A percentile compares a stretch with the other conserved stretches of the same genome.
These are phyloP conservation scores for Ridgeia piscesae DNA, from an alignment of 1,140 invertebrate genomes.

Conservation along the genomic window DNA sequence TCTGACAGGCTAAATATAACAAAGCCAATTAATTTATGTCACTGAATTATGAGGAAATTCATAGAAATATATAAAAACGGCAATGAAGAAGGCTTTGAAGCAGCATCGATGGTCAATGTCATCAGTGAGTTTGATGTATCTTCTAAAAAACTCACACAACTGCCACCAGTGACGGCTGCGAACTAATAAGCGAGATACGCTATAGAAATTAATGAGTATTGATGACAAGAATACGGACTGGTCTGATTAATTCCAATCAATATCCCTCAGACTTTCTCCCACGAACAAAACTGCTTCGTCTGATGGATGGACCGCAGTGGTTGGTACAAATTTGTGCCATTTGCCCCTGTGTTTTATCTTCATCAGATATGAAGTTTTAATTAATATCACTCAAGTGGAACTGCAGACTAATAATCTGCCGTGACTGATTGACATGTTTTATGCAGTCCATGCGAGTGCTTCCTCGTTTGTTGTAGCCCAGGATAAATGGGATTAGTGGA, in stretches of 20 bases:
- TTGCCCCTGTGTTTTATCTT: background rate
- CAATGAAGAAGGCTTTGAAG: background rate
- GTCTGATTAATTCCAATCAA: background rate
- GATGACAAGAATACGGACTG: background rate
- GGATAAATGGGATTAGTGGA: background rate
- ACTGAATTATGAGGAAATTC: background rate
- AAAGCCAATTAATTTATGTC: background rate
- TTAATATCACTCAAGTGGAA: background rate
- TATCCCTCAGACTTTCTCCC: background rate
- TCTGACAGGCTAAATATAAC: background rate
- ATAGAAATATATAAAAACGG: background rate
- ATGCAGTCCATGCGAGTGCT: background rate
- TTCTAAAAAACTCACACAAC: background rate
- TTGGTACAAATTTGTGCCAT: background rate
- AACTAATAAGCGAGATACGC: background rate
- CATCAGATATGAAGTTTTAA: conserved; percentile 6
- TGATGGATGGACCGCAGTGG: background rate
- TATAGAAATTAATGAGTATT: background rate
- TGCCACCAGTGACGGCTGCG: background rate
- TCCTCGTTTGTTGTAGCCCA: background rate
- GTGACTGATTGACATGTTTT: background rate
- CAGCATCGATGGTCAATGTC: too few relatives aligned
- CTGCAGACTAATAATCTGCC: background rate
- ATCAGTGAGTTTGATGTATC: background rate
- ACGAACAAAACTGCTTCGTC: background rate